phyloP scores from a whole-genome alignment of 2,113 vertebrate genomes.

The Crotophaga sulcirostris region DNA sequence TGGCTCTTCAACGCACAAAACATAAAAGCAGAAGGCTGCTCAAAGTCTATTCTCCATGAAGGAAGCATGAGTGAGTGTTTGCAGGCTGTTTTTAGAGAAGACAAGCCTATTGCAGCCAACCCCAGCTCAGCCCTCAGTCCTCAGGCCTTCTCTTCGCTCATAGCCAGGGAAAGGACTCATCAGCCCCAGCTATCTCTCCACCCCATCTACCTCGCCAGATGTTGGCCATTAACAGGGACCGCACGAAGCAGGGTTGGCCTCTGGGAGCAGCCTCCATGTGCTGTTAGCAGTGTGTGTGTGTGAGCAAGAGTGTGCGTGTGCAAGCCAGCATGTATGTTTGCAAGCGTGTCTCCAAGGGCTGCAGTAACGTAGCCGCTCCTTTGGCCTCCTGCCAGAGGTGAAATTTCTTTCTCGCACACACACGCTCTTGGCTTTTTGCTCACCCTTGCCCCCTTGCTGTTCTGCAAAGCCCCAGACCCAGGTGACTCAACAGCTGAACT shows the following conservation, averaged over 20 bases:
- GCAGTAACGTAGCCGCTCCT: neutral
- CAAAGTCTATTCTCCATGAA: neutral
- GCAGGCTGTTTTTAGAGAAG: neutral
- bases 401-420: neutral
- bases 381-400: neutral
- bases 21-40: neutral
- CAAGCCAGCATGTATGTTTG: neutral
- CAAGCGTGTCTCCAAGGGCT: neutral
- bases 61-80: neutral
- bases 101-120: neutral
- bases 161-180: neutral
- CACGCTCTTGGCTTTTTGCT: neutral
- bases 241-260: neutral
- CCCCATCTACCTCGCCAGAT: neutral
- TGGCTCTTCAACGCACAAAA: neutral
- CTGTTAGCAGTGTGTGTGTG: neutral
- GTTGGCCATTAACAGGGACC: constrained; percentile 8
- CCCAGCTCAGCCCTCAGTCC: neutral
- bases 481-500: constrained; percentile 13
- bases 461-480: neutral
- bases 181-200: neutral
- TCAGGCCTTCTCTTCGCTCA: neutral
- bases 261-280: neutral
- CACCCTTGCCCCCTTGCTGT: neutral
- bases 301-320: neutral